Evolutionary conservation across 2,113 vertebrate species (phyloP).

Genomic region (Entelurus aequoreus): DNA sequence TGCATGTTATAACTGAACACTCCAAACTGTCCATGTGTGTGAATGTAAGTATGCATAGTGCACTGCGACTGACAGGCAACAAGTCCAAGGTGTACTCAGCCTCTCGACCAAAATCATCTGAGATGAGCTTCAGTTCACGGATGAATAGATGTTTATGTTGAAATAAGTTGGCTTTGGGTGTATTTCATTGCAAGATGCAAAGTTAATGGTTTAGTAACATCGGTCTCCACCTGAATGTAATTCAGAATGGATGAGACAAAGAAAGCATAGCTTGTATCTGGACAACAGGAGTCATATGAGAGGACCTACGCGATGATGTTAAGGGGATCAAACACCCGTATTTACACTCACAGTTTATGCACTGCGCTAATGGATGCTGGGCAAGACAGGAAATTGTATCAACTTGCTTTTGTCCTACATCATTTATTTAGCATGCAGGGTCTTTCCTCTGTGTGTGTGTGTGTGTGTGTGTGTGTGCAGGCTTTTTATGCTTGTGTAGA

Average conservation of each 20-base stretch:
- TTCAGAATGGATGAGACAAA: slow-evolving; percentile 21
- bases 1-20: too few relatives aligned
- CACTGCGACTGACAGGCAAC: too few relatives aligned
- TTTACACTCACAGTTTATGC: slow-evolving; percentile 32
- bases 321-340: slow-evolving; percentile 39
- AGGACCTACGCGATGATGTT: slow-evolving; percentile 21
- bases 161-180: too few relatives aligned
- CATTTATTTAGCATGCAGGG: slow-evolving; percentile 51
- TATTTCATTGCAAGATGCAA: too few relatives aligned
- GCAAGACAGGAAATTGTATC: slow-evolving; percentile 37
- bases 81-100: too few relatives aligned
- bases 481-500: slow-evolving; percentile 1
- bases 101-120: too few relatives aligned
- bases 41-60: too few relatives aligned
- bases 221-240: not conserved
- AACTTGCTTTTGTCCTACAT: slow-evolving; percentile 52
- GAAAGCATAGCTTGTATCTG: slow-evolving; percentile 17
- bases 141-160: too few relatives aligned
- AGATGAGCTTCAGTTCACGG: too few relatives aligned
- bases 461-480: slow-evolving; percentile 9
- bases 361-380: slow-evolving; percentile 31
- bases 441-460: slow-evolving; percentile 23
- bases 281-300: not conserved
- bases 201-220: too few relatives aligned
- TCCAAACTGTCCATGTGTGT: too few relatives aligned